Base-by-base conservation (phyloP, 2,888 invertebrate species). In the Apamea crenata region DNA sequence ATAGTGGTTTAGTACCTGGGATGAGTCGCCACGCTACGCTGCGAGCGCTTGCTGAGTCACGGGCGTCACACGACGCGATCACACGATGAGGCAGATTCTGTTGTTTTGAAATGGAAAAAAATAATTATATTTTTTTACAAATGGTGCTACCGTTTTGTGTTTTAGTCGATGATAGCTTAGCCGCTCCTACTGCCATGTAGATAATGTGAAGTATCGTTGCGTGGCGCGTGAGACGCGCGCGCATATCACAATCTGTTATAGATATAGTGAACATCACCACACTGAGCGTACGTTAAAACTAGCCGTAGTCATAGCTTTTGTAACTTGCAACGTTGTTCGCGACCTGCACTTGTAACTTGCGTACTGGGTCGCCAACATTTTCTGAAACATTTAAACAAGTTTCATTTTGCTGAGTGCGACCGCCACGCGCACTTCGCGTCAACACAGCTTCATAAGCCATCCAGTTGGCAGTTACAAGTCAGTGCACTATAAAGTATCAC, bases 111-210 rank as follows among this genome's bases (percentile, higher is more conserved):
- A 88, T 85, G 90, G 83, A 87, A 88, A 86, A 91, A 90, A 91
- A 91, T 91, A 91, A 93, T 93, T 93, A 94, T 95, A 96, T 96
- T 96, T 96, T 96, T 96, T 96, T 96, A 96, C 95, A 95, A 96
- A 96, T 96, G 96, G 96, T 97, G 96, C 96, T 97, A 96, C 94
- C 94, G 94, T 95, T 95, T 96, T 95, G 94, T 87, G 95, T 96
- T 96, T 94, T 95, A 95, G 95, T 95, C 94, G 93, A 96, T 91
- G 94, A 94, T 95, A 94, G 95, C 94, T 95, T 94, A 94, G 92
- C 92, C 94, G 94, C 94, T 93, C 93, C 93, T 93, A 94, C 94
- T 94, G 95, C 94, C 95, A 94, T 91, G 92, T 93, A 93, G 92
- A 89, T 91, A 87, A 88, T 86, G 88, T 84, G 86, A 89, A 86